Conservation (phyloP, 2,797 vertebrate species). For the Pogonophryne albipinna region DNA sequence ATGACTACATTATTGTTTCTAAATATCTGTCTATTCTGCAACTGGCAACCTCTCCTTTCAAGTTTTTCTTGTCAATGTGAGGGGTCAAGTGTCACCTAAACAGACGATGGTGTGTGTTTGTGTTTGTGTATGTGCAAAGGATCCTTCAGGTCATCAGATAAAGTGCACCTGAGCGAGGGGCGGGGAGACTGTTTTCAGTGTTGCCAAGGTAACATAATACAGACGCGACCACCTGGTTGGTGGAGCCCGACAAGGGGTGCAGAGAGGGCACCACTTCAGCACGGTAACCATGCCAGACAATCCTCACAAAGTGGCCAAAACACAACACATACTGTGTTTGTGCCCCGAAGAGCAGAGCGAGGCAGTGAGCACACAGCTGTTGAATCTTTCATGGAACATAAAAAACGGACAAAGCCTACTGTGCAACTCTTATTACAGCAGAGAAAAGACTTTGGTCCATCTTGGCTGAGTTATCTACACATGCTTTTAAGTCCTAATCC, state of each 20-base stretch:
- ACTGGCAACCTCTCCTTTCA: conserved; percentile 22
- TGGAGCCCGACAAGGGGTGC: conserved; percentile 45
- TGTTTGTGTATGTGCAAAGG: conserved; percentile 44
- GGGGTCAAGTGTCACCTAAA: conserved; percentile 63
- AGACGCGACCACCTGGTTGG: conserved; percentile 71
- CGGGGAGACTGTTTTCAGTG: conserved; percentile 40
- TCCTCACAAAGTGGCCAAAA: conserved; percentile 55
- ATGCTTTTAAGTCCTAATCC: conserved; percentile 5
- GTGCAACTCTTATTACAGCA: conserved; percentile 46
- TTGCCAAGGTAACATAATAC: conserved; percentile 71
- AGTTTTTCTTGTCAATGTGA: conserved; percentile 21
- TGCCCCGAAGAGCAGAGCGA: conserved; percentile 28
- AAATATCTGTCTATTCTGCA: conserved; percentile 20
- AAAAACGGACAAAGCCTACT: conserved; percentile 42
- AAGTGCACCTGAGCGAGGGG: conserved; percentile 72
- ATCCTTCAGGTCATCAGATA: conserved; percentile 74
- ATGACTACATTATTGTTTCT: neutral
- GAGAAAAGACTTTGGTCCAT: conserved; percentile 37
- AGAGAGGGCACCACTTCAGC: conserved; percentile 66
- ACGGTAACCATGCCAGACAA: conserved; percentile 59
- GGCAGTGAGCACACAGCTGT: conserved; percentile 62
- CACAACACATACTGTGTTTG: conserved; percentile 52
- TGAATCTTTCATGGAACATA: conserved; percentile 66
- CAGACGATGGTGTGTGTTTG: conserved; percentile 57
- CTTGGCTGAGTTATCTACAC: conserved; percentile 6